These are phyloP conservation scores for Arion vulgaris DNA, from an alignment of 1,140 invertebrate genomes.

Conservation along the genomic window DNA sequence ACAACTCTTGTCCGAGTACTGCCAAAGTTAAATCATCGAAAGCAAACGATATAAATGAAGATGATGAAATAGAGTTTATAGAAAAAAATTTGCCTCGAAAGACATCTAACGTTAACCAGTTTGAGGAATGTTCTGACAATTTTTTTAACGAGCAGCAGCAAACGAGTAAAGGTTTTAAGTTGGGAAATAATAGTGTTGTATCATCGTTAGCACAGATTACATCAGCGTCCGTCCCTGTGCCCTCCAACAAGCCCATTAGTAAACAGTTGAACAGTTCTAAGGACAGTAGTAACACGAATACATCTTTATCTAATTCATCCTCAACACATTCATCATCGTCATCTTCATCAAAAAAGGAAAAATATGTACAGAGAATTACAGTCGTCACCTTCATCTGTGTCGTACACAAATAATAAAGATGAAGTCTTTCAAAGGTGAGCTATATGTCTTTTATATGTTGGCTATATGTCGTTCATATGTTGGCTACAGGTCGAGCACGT, in stretches of 20 bases:
- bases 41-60: constrained; percentile 60
- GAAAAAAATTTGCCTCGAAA: constrained; percentile 66
- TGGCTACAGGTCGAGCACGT: no score
- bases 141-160: constrained; percentile 62
- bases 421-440: constrained; percentile 63
- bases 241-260: constrained; percentile 48
- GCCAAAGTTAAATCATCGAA: constrained; percentile 41
- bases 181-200: constrained; percentile 39
- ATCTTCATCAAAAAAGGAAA: constrained; percentile 54
- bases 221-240: constrained; percentile 7
- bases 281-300: constrained; percentile 53
- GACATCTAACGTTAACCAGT: constrained; percentile 67
- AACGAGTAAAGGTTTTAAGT: constrained; percentile 61
- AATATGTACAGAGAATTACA: constrained; percentile 65
- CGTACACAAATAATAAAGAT: constrained; percentile 67
- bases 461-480: no score
- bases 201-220: constrained; percentile 30
- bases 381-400: constrained; percentile 53
- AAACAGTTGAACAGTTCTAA: constrained; percentile 67
- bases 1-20: constrained; percentile 39
- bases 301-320: constrained; percentile 18
- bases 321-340: constrained; percentile 36
- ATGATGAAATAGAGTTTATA: constrained; percentile 68
- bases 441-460: no score
- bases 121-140: constrained; percentile 68